Evolutionary conservation across 64 coral and sea anemone species (phyloP), one percentile per base, ranked within the genome.

Genomic region (Orbicella faveolata): DNA sequence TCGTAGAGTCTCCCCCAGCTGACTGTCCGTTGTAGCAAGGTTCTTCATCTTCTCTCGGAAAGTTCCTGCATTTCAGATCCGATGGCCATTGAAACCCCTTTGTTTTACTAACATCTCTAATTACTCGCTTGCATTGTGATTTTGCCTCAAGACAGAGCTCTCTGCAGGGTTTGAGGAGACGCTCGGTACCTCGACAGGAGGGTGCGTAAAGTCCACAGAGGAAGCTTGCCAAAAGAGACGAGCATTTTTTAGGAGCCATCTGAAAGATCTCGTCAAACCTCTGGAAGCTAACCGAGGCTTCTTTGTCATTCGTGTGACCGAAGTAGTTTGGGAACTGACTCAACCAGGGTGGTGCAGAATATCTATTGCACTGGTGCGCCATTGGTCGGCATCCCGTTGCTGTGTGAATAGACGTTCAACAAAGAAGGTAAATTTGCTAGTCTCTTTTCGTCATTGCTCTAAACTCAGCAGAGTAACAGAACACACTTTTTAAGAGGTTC

Each of bases 251-350:
- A 8, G 35, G 18, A 79, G 66, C 59, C 52, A 61, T 7, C 55
- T 19, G 19, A 21, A 48, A 34, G 53, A 81, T 48, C 3, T 2
- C 19, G 23, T 85, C 37, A 30, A 85, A 70, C 61, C 8, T 65
- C 25, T 62, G 36, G 17, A 84, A 36, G 7, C 25, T 41, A 26
- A 7, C 69, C 1, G 19, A 44, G 6, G 62, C 55, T 34, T 34
- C 52, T 36, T 26, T 59, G 36, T 75, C 75, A 52, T 76, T 66
- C 51, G 20, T 37, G 67, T 91, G 89, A 30, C 80, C 89, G n/a
- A 91, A 85, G 69, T 75, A 72, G 35, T 91, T 91, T 37, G 89
- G 89, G 19, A 84, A 51, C 59, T 83, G 80, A 34, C 54, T 62
- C 17, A 52, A 2, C 34, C 63, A 69, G 36, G 63, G 18, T 26